Base-by-base conservation (phyloP, 2,797 vertebrate genomes). In the Rallus crepitans region DNA sequence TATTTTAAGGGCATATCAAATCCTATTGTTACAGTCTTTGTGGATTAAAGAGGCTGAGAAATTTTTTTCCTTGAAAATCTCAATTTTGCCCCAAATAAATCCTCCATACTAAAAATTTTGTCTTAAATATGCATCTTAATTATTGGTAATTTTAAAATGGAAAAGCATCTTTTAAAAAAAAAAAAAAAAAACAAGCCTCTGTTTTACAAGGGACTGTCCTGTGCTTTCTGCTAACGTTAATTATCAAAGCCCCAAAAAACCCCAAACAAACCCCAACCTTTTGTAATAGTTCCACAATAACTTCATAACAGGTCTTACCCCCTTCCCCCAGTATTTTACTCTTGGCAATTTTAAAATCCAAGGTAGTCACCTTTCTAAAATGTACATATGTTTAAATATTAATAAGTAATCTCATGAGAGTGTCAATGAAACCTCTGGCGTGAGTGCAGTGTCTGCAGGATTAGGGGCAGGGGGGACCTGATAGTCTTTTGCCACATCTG, bases 381-480 rank as follows among this genome's bases (percentile, higher is more conserved):
- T 0, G 0, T 1, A 18, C 1, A 0, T 3, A 16, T 5, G 7
- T 42, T 68, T n/a, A 30, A 77, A 21, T 21, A 5, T 11, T 3
- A 48, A 9, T 5, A 8, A 48, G 24, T 3, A 53, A 37, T 12
- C 24, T 24, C 47, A 5, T 0, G 1, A 21, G 37, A 24, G 11
- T 1, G 0, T 6, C 30, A 35, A 1, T 1, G 40, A 15, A 52
- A 47, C 12, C 25, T 7, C 25, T 8, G 25, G 17, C 15, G 28
- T 1, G 47, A 39, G 47, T 28, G 12, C 60, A 65, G 56, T 47
- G 50, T 7, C 25, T 1, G 3, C 47, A 40, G 59, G 28, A 21
- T 7, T 18, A 17, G 40, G 16, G 40, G 40, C 40, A 42, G 16
- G 45, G 19, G 28, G 19, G 21, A 39, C 7, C 19, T 16, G 15